These are phyloP conservation scores for Axis porcinus DNA, from an alignment of 2,113 vertebrate species.

Conservation along the genomic window DNA sequence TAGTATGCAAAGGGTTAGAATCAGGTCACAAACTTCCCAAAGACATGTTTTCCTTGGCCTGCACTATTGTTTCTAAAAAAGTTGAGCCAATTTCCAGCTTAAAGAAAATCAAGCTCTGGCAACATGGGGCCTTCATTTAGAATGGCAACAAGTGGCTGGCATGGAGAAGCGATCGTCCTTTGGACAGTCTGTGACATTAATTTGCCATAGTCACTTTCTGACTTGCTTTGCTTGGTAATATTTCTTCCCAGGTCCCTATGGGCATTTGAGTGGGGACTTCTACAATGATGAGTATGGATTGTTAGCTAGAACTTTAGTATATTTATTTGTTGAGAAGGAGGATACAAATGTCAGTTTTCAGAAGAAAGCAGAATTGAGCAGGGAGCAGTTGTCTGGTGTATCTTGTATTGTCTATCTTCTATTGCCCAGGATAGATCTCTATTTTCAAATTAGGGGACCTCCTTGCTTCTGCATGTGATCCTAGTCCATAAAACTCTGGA, in stretches of 20 bases:
- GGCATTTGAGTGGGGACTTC: neutral
- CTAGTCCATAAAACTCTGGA: neutral
- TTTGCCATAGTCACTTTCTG: neutral
- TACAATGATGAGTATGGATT: neutral
- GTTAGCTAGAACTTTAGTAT: neutral
- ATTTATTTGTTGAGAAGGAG: neutral
- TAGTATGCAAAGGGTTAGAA: neutral
- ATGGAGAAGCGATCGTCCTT: fast-evolving
- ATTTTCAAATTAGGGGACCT: neutral
- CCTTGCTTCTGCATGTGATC: neutral
- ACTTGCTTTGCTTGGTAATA: neutral
- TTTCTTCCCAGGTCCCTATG: neutral
- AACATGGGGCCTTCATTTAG: neutral
- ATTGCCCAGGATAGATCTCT: neutral
- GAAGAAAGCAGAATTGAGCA: neutral
- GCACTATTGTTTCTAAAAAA: neutral
- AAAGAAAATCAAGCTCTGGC: neutral
- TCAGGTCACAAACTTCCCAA: neutral
- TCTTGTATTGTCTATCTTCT: neutral
- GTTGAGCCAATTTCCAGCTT: neutral
- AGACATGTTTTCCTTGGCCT: conserved; percentile 13
- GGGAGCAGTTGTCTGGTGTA: neutral
- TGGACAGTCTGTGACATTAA: neutral
- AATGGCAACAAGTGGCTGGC: neutral
- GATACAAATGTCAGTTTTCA: neutral